Percentiles rank a stretch among this genome's conserved stretches.
Evolutionary conservation across 2,113 vertebrate species (phyloP).

Genomic region (Gopherus evgoodei): DNA sequence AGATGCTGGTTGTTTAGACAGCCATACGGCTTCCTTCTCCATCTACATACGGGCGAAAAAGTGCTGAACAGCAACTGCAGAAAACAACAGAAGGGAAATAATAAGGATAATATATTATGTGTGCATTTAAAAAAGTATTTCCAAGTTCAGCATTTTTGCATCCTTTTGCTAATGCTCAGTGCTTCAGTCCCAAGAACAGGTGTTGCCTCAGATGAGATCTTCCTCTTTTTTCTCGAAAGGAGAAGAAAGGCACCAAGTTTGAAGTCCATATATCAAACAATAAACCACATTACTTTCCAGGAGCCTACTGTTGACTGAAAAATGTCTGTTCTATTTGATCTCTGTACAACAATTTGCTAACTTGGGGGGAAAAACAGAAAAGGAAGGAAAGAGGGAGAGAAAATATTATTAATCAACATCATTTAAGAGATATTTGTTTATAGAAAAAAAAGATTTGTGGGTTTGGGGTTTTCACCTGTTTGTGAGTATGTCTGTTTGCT

Average conservation of each 20-base stretch:
- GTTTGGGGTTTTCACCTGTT: neutral
- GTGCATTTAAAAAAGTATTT: neutral
- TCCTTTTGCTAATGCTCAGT: slow-evolving; percentile 6
- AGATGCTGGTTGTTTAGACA: slow-evolving; percentile 54
- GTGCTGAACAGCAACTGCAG: slow-evolving; percentile 47
- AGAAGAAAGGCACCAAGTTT: neutral
- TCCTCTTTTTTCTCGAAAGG: neutral
- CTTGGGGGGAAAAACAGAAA: neutral
- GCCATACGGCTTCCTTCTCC: slow-evolving; percentile 53
- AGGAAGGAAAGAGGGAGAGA: neutral
- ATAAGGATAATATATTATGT: slow-evolving; percentile 38
- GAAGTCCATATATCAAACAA: neutral
- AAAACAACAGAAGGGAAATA: slow-evolving; percentile 61
- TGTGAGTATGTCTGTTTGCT: slow-evolving; percentile 8
- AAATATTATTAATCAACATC: neutral
- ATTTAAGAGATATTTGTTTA: slow-evolving; percentile 40
- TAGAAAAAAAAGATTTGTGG: neutral
- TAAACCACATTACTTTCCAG: neutral
- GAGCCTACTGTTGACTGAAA: neutral
- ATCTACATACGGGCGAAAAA: slow-evolving; percentile 13
- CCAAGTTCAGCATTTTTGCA: neutral
- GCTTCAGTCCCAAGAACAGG: neutral
- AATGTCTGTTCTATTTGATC: neutral
- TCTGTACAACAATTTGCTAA: neutral
- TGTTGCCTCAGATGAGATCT: neutral